Conservation (phyloP, 92 coral and sea anemone species). For the Pocillopora grandis region DNA sequence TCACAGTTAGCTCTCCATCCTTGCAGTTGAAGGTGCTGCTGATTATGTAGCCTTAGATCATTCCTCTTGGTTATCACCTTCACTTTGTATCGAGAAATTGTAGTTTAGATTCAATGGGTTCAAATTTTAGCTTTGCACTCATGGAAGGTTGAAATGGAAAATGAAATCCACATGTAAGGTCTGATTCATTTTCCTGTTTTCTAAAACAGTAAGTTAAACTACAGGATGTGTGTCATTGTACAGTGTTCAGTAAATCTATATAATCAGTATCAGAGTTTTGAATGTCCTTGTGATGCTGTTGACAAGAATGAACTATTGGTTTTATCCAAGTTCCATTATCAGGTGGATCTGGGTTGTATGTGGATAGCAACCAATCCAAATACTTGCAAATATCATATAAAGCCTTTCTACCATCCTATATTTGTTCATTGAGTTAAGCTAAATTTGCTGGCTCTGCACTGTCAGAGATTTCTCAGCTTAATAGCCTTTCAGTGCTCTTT, state of each 20-base stretch:
- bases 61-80: too few relatives aligned
- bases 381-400: constrained; percentile 32
- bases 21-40: too few relatives aligned
- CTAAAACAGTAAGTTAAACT: constrained; percentile 61
- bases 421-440: too few relatives aligned
- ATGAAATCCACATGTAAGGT: constrained; percentile 60
- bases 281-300: constrained; percentile 40
- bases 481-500: too few relatives aligned
- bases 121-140: constrained; percentile 55
- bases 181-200: constrained; percentile 24
- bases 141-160: constrained; percentile 58
- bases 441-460: too few relatives aligned
- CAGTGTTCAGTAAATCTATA: constrained; percentile 47
- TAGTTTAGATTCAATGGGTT: constrained; percentile 9
- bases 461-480: too few relatives aligned
- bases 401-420: too few relatives aligned
- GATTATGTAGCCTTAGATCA: too few relatives aligned
- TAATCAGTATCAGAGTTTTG: constrained; percentile 46
- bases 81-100: too few relatives aligned
- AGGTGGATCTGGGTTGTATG: constrained; percentile 55
- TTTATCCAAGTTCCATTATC: constrained; percentile 51
- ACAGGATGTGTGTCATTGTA: constrained; percentile 59
- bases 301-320: constrained; percentile 62
- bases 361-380: constrained; percentile 54
- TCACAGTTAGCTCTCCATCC: too few relatives aligned